Conservation (phyloP, 2,888 invertebrate species). For the Phortica okadai region DNA sequence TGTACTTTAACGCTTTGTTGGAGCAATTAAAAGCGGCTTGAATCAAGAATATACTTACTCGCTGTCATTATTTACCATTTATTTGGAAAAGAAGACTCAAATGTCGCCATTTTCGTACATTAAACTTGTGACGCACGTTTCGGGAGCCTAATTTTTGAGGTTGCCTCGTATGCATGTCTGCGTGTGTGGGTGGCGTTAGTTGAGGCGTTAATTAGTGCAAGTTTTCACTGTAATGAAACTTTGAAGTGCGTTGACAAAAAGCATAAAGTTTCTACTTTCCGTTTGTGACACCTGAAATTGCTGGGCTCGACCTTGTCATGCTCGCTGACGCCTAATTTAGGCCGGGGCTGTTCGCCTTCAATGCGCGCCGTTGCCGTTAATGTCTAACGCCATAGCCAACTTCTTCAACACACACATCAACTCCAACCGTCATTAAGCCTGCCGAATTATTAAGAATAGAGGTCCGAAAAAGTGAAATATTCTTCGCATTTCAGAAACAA, state of each 20-base stretch:
- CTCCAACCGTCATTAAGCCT: not conserved
- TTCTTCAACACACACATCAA: not conserved
- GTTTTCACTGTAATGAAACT: constrained; percentile 58
- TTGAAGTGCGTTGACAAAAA: constrained; percentile 7
- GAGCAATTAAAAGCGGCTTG: constrained; percentile 46
- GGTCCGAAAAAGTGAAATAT: too few species aligned
- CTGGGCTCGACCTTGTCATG: constrained; percentile 65
- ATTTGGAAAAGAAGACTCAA: not conserved
- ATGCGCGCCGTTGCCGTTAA: constrained; percentile 49
- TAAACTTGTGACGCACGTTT: constrained; percentile 13
- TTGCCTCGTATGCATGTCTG: not conserved
- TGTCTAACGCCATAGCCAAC: not conserved
- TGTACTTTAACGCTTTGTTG: constrained; percentile 59
- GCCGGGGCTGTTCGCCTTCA: constrained; percentile 68
- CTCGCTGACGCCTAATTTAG: constrained; percentile 67
- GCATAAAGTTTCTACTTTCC: constrained; percentile 41
- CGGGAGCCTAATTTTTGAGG: constrained; percentile 4
- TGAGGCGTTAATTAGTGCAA: constrained; percentile 66
- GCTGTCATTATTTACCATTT: not conserved
- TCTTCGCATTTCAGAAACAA: too few species aligned
- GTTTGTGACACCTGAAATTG: constrained; percentile 68
- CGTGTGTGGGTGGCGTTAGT: constrained; percentile 35
- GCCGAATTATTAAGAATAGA: not conserved
- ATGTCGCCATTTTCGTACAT: constrained; percentile 1
- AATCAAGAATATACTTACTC: constrained; percentile 23